Percentiles rank a stretch among this genome's conserved stretches.
Conservation (phyloP, 2,797 vertebrate genomes). For the Poeciliopsis paucimaculata region DNA sequence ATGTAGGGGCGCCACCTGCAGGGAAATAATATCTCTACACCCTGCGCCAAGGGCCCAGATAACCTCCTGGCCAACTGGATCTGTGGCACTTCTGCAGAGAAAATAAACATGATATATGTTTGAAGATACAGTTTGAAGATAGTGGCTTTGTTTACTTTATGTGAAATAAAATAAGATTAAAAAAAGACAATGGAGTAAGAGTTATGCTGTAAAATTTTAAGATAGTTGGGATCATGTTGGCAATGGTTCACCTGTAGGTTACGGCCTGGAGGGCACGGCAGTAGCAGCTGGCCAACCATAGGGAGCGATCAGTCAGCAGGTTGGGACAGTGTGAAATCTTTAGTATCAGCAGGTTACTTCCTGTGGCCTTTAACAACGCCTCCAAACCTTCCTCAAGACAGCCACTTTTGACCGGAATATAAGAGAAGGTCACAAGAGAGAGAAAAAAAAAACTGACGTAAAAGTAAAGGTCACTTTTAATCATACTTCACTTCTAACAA, state of each 20-base stretch:
- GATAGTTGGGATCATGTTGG: neutral
- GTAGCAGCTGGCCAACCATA: constrained; percentile 99
- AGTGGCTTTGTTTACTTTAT: neutral
- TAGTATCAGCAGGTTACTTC: constrained; percentile 94
- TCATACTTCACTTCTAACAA: constrained; percentile 10
- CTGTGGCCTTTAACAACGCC: constrained; percentile 94
- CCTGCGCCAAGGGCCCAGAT: constrained; percentile 98
- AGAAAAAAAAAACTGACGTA: constrained; percentile 18
- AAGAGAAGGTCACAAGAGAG: constrained; percentile 28
- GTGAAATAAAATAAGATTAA: neutral
- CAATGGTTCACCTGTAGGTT: constrained; percentile 88
- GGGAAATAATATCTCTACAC: constrained; percentile 98
- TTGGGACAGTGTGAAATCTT: constrained; percentile 98
- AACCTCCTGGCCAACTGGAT: constrained; percentile 97
- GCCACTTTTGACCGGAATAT: constrained; percentile 79
- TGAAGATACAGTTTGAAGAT: neutral
- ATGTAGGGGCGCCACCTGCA: constrained; percentile 96
- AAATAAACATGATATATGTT: neutral
- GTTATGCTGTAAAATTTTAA: neutral
- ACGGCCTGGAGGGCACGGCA: constrained; percentile 96
- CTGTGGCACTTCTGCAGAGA: constrained; percentile 89
- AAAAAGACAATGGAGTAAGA: neutral
- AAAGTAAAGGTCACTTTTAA: constrained; percentile 28
- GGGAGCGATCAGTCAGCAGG: constrained; percentile 95
- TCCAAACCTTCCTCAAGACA: constrained; percentile 96